These are phyloP conservation scores for Nannoperca obscura DNA, from an alignment of 2,797 vertebrate genomes.

Conservation along the genomic window DNA sequence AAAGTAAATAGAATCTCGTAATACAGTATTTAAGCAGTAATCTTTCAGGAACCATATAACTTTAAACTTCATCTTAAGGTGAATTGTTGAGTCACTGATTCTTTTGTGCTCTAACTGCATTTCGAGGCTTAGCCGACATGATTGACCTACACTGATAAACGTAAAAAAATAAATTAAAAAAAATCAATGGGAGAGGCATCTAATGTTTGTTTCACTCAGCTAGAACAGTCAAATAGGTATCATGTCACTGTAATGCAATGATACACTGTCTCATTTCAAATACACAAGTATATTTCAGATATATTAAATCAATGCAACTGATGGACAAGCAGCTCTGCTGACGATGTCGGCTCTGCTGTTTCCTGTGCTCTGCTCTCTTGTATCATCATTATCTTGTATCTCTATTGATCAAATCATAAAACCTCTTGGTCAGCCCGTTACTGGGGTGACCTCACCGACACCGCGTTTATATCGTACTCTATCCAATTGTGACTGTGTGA, in stretches of 20 bases:
- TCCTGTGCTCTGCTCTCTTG: slow-evolving; percentile 26
- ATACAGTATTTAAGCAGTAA: no score
- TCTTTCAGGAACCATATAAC: background rate
- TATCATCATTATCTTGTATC: slow-evolving; percentile 24
- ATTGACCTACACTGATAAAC: background rate
- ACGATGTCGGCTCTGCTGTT: background rate
- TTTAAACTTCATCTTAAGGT: background rate
- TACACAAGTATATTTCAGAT: background rate
- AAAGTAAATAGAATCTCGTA: background rate
- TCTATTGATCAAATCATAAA: slow-evolving; percentile 31
- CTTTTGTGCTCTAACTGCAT: background rate
- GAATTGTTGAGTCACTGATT: background rate
- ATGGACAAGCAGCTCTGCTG: slow-evolving; percentile 7
- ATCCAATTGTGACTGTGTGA: background rate
- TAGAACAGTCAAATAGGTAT: background rate
- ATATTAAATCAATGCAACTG: slow-evolving; percentile 13
- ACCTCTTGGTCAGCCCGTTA: background rate
- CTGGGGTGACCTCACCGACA: slow-evolving; percentile 3
- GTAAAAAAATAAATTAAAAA: background rate
- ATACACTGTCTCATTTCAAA: slow-evolving; percentile 2
- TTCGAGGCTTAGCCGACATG: background rate
- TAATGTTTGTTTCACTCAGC: background rate
- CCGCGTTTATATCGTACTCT: background rate
- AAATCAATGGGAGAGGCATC: background rate
- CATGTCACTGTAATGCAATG: background rate